Conservation (phyloP, 2,113 vertebrate species). For the Tachycineta bicolor region DNA sequence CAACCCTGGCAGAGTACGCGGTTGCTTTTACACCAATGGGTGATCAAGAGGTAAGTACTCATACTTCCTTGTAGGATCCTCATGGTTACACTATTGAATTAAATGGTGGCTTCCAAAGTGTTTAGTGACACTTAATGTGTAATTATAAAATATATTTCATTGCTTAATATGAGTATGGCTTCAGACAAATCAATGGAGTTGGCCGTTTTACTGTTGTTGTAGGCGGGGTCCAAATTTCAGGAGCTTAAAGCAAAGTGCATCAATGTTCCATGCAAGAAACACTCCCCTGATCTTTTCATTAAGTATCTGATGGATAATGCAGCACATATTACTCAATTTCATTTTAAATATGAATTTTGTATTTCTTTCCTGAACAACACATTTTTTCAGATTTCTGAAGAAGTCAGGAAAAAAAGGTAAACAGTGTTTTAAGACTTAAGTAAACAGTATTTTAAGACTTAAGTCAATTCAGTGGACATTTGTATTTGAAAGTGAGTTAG, state of each 20-base stretch:
- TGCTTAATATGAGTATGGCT: neutral
- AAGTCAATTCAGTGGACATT: neutral
- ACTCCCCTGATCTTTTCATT: neutral
- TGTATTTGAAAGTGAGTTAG: neutral
- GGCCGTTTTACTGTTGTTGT: neutral
- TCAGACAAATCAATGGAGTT: neutral
- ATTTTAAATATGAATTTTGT: neutral
- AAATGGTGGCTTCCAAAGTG: neutral
- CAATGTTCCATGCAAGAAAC: neutral
- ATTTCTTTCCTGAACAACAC: neutral
- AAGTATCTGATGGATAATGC: neutral
- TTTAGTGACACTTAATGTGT: neutral
- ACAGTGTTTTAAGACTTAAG: neutral
- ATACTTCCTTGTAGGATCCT: neutral
- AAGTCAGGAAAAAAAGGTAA: neutral
- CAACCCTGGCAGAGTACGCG: slow-evolving; percentile 69
- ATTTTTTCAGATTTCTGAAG: neutral
- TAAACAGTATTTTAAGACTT: neutral
- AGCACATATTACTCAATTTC: neutral
- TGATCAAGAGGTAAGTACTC: slow-evolving; percentile 36
- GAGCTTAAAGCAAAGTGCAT: neutral
- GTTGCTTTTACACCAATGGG: neutral
- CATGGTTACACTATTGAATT: neutral
- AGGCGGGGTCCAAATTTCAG: neutral
- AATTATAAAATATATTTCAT: neutral